These are phyloP conservation scores for Pempheris klunzingeri DNA, from an alignment of 2,797 vertebrate species.

Conservation along the genomic window DNA sequence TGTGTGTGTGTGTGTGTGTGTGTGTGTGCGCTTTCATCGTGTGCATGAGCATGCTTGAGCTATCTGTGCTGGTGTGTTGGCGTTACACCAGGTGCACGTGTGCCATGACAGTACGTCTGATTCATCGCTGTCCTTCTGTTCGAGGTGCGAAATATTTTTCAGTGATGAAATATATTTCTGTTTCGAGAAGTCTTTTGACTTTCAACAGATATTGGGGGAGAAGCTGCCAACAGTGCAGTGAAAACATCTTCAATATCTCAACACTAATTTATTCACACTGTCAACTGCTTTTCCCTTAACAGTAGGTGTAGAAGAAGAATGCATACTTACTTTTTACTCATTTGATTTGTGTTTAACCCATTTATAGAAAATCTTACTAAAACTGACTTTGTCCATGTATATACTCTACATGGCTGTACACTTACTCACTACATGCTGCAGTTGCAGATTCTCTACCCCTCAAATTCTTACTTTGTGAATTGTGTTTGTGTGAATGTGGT, in stretches of 20 bases:
- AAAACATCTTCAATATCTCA: constrained; percentile 60
- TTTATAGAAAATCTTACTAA: constrained; percentile 50
- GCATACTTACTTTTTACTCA: constrained; percentile 43
- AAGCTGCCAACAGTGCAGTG: constrained; percentile 36
- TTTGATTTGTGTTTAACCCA: constrained; percentile 46
- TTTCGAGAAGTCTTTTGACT: constrained; percentile 45
- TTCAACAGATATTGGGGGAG: constrained; percentile 58
- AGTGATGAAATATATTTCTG: constrained; percentile 63
- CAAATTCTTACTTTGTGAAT: too few relatives aligned
- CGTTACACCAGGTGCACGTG: constrained; percentile 26
- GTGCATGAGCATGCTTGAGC: constrained; percentile 57
- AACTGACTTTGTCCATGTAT: constrained; percentile 21
- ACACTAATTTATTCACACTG: constrained; percentile 34
- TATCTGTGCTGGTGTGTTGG: constrained; percentile 23
- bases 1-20: constrained; percentile 6
- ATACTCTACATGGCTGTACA: constrained; percentile 20
- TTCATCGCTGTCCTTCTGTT: constrained; percentile 56
- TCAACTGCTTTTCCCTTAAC: constrained; percentile 41
- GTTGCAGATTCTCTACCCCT: constrained; percentile 18
- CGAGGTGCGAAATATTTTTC: constrained; percentile 66
- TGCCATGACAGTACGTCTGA: constrained; percentile 44
- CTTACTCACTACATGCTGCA: constrained; percentile 16
- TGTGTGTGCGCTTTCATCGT: background rate
- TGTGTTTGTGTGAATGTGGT: constrained; percentile 22
- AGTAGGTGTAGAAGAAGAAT: constrained; percentile 49